These are phyloP conservation scores for Engraulis encrasicolus DNA, from an alignment of 2,113 vertebrate species.

Conservation along the genomic window DNA sequence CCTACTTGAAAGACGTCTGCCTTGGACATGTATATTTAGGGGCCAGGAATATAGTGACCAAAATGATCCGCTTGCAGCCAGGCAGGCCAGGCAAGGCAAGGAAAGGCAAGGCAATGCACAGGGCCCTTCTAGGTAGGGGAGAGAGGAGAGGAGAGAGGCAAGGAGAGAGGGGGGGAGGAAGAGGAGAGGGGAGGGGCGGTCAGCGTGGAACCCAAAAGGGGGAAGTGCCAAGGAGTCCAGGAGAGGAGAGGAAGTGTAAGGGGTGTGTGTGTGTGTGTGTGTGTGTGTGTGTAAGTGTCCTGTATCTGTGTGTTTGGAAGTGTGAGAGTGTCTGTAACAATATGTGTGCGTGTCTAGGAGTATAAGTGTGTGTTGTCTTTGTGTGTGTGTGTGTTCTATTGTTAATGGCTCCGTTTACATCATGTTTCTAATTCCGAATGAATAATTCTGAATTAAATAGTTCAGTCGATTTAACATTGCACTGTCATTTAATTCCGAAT, in stretches of 20 bases:
- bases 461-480: too few species aligned
- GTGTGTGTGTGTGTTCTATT: too few species aligned
- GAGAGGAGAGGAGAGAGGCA: neutral
- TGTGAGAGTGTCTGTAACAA: too few species aligned
- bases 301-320: too few species aligned
- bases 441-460: too few species aligned
- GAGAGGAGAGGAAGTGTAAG: neutral
- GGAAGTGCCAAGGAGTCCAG: slow-evolving; percentile 2
- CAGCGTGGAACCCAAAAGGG: neutral
- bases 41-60: neutral
- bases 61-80: neutral
- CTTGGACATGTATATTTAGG: slow-evolving; percentile 18
- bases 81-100: too few species aligned
- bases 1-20: slow-evolving; percentile 7
- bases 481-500: too few species aligned
- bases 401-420: too few species aligned
- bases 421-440: too few species aligned
- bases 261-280: neutral
- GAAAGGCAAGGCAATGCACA: too few species aligned
- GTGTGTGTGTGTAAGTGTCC: neutral
- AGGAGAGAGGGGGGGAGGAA: neutral
- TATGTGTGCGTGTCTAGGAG: too few species aligned
- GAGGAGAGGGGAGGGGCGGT: neutral
- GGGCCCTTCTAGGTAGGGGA: neutral
- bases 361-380: too few species aligned